A percentile compares a stretch with the other conserved stretches of the same genome.
These are phyloP conservation scores for Stichodactyla mertensii DNA, from an alignment of 64 coral and sea anemone species.

Conservation along the genomic window DNA sequence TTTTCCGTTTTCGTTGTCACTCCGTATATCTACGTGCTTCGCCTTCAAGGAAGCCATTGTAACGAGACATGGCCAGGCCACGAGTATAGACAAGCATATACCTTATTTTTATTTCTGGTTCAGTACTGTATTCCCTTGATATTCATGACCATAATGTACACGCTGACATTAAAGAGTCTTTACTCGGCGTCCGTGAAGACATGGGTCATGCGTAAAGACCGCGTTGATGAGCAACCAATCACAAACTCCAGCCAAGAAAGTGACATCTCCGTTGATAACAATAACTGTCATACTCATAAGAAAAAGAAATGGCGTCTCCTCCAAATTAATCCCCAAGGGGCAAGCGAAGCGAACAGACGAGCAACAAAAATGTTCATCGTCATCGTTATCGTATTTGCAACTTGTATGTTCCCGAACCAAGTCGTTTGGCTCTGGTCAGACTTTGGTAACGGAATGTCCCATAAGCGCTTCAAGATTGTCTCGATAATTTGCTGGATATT, in stretches of 20 bases:
- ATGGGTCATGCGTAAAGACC: conserved; percentile 20
- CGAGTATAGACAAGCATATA: conserved; percentile 34
- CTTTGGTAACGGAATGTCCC: conserved; percentile 40
- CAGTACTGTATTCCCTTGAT: conserved; percentile 47
- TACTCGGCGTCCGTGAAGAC: conserved; percentile 17
- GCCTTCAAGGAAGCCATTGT: conserved; percentile 14
- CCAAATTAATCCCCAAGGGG: background rate
- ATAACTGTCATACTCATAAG: background rate
- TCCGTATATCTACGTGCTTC: conserved; percentile 28
- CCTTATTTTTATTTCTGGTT: conserved; percentile 21
- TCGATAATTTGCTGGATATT: conserved; percentile 73
- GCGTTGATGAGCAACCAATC: conserved; percentile 12
- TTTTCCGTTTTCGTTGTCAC: conserved; percentile 18
- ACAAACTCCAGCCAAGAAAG: background rate
- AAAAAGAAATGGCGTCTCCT: conserved; percentile 8
- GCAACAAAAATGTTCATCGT: conserved; percentile 80
- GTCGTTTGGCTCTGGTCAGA: conserved; percentile 80
- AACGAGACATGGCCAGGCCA: conserved; percentile 28
- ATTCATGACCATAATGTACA: conserved; percentile 57
- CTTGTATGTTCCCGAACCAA: conserved; percentile 76
- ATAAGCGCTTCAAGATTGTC: conserved; percentile 11
- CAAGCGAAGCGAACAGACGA: conserved; percentile 32
- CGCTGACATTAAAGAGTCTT: conserved; percentile 25
- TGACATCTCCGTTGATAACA: background rate
- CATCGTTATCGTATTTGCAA: conserved; percentile 66